Evolutionary conservation across 2,113 vertebrate genomes (phyloP).

Genomic region (Sylvietta virens): DNA sequence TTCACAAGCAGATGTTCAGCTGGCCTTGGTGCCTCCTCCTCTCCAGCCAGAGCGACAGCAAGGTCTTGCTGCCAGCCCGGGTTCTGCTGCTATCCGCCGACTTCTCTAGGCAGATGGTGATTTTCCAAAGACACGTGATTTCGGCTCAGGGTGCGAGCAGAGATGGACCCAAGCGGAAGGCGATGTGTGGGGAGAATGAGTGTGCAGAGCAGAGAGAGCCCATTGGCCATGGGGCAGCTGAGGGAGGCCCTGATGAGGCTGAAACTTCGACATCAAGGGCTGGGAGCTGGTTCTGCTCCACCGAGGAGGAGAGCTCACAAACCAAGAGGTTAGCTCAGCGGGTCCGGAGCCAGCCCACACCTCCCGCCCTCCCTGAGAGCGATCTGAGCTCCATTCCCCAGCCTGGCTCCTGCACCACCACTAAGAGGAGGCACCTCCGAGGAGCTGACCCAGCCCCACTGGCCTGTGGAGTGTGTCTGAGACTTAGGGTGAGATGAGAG

Average conservation of each 20-base stretch:
- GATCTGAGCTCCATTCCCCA: neutral
- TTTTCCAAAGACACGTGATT: neutral
- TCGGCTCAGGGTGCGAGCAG: neutral
- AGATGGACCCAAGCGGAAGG: neutral
- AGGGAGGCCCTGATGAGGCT: neutral
- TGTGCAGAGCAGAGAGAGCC: neutral
- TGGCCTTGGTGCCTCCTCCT: conserved; percentile 40
- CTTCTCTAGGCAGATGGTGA: neutral
- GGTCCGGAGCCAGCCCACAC: fast-evolving
- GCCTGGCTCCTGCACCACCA: neutral
- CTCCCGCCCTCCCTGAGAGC: neutral
- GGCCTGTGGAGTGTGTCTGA: neutral
- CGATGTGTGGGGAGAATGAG: neutral
- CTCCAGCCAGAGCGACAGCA: neutral
- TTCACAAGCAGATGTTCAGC: neutral
- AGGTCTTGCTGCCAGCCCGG: neutral
- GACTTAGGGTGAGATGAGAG: neutral
- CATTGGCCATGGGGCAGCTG: neutral
- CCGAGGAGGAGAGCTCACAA: neutral
- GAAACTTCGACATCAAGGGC: neutral
- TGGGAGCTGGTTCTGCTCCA: neutral
- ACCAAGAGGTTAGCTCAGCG: neutral
- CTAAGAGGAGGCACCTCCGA: neutral
- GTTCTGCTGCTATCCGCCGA: neutral
- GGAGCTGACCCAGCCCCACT: neutral